A percentile compares a stretch with the other conserved stretches of the same genome.
Evolutionary conservation across 2,113 vertebrate species (phyloP).

Genomic region (Passer domesticus): DNA sequence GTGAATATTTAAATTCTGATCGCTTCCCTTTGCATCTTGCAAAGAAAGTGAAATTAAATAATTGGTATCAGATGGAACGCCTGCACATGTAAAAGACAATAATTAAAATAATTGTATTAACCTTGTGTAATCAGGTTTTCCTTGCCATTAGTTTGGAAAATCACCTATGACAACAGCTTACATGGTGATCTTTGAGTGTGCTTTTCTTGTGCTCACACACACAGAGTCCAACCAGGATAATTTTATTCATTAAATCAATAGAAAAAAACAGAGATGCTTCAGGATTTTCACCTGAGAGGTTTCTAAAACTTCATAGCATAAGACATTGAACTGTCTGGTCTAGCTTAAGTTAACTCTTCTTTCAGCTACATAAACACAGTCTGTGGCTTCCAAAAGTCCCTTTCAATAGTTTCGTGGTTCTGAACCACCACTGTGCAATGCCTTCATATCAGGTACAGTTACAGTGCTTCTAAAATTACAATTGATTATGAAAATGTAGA

Average conservation of each 20-base stretch:
- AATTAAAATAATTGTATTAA: neutral
- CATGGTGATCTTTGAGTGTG: neutral
- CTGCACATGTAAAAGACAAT: neutral
- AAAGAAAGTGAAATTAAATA: neutral
- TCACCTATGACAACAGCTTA: neutral
- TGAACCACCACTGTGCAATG: neutral
- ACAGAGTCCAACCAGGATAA: neutral
- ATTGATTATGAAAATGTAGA: neutral
- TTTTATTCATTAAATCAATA: neutral
- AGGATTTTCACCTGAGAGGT: neutral
- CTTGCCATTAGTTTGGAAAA: neutral
- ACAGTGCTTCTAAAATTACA: neutral
- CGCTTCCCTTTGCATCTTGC: accelerated
- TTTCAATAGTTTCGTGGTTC: neutral
- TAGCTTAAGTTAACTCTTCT: neutral
- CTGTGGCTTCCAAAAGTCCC: neutral
- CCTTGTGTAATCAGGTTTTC: neutral
- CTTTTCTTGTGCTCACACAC: neutral
- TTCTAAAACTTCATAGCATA: neutral
- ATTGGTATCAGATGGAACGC: neutral
- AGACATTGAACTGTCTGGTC: neutral
- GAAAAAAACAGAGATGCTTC: neutral
- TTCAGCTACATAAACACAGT: neutral
- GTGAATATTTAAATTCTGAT: neutral
- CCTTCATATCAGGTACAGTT: neutral